Conservation (phyloP, 2,888 invertebrate genomes). For the Opisthograptis luteolata region DNA sequence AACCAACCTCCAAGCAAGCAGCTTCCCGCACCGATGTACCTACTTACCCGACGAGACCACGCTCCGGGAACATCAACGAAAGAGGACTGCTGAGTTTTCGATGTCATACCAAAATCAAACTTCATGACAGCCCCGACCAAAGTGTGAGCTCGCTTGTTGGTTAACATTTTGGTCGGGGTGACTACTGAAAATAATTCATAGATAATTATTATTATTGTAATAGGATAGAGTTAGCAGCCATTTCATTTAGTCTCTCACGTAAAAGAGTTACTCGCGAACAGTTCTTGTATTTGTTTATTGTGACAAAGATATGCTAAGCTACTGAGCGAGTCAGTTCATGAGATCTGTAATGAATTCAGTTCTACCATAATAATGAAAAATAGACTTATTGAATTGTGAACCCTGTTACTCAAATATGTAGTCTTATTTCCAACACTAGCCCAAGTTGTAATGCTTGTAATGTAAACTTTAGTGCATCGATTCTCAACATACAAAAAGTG, state of each 20-base stretch:
- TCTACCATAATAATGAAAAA: background rate
- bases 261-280: background rate
- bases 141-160: too few relatives aligned
- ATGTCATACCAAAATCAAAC: background rate
- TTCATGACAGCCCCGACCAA: constrained; percentile 31
- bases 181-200: background rate
- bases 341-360: constrained; percentile 11
- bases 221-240: constrained; percentile 9
- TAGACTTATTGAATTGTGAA: background rate
- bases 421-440: background rate
- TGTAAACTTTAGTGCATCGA: constrained; percentile 4
- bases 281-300: background rate
- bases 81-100: background rate
- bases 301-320: background rate
- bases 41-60: background rate
- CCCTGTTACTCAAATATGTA: background rate
- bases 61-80: background rate
- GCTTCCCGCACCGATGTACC: constrained; percentile 17
- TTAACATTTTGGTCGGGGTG: constrained; percentile 32
- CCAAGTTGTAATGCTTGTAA: constrained; percentile 1
- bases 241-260: constrained; percentile 1
- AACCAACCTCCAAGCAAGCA: constrained; percentile 9
- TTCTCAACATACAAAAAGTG: constrained; percentile 6
- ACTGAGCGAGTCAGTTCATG: constrained; percentile 1
- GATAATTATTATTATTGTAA: background rate